Percentiles rank a stretch among this genome's conserved stretches.
Evolutionary conservation across 2,888 invertebrate species (phyloP).

Genomic region (Ecliptopera silaceata): DNA sequence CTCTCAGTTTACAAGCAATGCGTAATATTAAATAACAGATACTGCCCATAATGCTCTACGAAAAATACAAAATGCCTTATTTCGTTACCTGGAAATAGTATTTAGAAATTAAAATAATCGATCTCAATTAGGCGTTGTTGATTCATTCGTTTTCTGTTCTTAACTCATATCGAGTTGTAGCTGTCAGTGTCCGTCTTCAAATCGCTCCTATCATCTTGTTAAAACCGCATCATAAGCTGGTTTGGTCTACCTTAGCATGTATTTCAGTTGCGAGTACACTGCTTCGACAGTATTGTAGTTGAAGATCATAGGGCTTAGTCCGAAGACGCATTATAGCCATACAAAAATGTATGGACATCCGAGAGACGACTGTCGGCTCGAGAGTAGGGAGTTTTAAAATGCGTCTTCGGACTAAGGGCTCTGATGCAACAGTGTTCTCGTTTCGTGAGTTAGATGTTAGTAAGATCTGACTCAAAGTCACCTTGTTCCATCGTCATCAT

Average conservation of each 20-base stretch:
- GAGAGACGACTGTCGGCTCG: too few species aligned
- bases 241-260: neutral
- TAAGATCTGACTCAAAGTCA: neutral
- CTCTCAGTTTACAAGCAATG: constrained; percentile 40
- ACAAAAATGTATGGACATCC: too few species aligned
- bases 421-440: neutral
- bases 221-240: constrained; percentile 9
- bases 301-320: neutral
- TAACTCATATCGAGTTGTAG: constrained; percentile 29
- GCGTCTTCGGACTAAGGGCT: too few species aligned
- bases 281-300: neutral
- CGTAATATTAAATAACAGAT: constrained; percentile 34
- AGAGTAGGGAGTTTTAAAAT: too few species aligned
- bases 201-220: constrained; percentile 20
- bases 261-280: neutral
- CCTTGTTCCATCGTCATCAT: neutral
- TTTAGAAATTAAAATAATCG: constrained; percentile 75
- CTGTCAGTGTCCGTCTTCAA: constrained; percentile 58
- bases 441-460: neutral
- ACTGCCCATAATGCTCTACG: constrained; percentile 56
- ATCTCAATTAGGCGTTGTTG: constrained; percentile 79
- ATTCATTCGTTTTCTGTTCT: constrained; percentile 55
- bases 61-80: constrained; percentile 75
- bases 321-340: too few species aligned
- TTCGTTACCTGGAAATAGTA: constrained; percentile 78